Evolutionary conservation across 2,797 vertebrate species (phyloP), one percentile per base, ranked within the genome.

Genomic region (Odontamblyopus rebecca): DNA sequence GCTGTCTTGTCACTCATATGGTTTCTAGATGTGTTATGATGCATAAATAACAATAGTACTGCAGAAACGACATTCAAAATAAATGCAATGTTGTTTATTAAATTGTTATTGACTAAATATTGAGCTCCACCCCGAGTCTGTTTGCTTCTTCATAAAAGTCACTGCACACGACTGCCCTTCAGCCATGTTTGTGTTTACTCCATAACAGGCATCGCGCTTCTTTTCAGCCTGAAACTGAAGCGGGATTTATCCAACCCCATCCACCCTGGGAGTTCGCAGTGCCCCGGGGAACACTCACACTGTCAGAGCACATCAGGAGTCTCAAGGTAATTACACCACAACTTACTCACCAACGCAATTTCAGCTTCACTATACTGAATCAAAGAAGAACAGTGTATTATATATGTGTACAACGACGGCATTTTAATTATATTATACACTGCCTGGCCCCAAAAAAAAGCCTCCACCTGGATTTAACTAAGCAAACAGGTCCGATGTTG

Each of bases 241-340:
- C 74, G 54, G 73, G 61, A 77, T 89, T 92, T 91, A 91, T 93
- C 90, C 89, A 93, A 90, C 86, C 78, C 85, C 79, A 86, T 83
- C 75, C 79, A 85, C 79, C 74, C 82, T 75, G 19, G 9, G 53
- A 54, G 53, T 23, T 23, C 72, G 80, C 75, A 74, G 70, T 83
- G 75, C 86, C 86, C 78, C 62, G 23, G 84, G 85, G 88, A 82
- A 85, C 19, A 76, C 75, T 82, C 79, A 71, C 83, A 80, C 78
- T 41, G 51, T 53, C 51, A 62, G 4, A 23, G 13, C 29, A 1
- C 72, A 18, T 54, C 59, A 11, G 30, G 61, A 19, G 60, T 61
- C 30, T 61, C 18, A 32, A 19, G 30, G 60, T 75, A 71, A 15
- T n/a, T 51, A 5, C 0, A 1, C 23, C 8, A 61, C 11, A 56